Conservation (phyloP, 1,140 invertebrate genomes). For the Drosophila simulans region DNA sequence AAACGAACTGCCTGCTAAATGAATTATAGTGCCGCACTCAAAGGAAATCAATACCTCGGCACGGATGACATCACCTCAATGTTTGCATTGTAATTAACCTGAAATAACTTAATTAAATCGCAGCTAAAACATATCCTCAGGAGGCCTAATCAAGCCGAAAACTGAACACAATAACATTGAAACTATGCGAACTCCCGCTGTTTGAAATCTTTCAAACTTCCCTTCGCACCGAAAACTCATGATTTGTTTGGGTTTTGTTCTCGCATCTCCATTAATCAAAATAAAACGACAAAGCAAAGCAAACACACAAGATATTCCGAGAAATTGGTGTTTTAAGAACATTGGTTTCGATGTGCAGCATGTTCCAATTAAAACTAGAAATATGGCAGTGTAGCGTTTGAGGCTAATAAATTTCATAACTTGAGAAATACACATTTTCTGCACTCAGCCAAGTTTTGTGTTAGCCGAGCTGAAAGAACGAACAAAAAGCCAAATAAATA, state of each 20-base stretch:
- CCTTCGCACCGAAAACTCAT: constrained; percentile 1
- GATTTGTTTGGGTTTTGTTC: constrained; percentile 13
- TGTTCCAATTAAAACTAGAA: constrained; percentile 48
- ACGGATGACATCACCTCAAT: constrained; percentile 23
- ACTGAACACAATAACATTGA: constrained; percentile 24
- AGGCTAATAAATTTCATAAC: constrained; percentile 46
- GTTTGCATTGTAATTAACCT: constrained; percentile 31
- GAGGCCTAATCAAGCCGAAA: constrained; percentile 26
- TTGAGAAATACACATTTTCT: constrained; percentile 30
- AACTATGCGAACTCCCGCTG: constrained; percentile 28
- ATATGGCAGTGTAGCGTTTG: constrained; percentile 8
- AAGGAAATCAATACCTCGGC: constrained; percentile 27
- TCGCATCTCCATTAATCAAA: constrained; percentile 48
- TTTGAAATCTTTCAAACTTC: constrained; percentile 1
- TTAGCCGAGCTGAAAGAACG: constrained; percentile 2
- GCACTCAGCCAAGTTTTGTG: constrained; percentile 10
- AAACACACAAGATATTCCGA: constrained; percentile 35
- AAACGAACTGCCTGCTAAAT: constrained; percentile 11
- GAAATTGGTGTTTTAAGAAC: constrained; percentile 29
- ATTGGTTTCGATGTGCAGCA: constrained; percentile 36
- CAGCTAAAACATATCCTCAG: constrained; percentile 6
- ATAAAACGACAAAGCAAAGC: constrained; percentile 15
- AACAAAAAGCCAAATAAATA: constrained; percentile 23
- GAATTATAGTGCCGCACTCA: background rate
- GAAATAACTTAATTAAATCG: constrained; percentile 42